These are phyloP conservation scores for Erebia palarica DNA, from an alignment of 2,888 invertebrate genomes.

Conservation along the genomic window DNA sequence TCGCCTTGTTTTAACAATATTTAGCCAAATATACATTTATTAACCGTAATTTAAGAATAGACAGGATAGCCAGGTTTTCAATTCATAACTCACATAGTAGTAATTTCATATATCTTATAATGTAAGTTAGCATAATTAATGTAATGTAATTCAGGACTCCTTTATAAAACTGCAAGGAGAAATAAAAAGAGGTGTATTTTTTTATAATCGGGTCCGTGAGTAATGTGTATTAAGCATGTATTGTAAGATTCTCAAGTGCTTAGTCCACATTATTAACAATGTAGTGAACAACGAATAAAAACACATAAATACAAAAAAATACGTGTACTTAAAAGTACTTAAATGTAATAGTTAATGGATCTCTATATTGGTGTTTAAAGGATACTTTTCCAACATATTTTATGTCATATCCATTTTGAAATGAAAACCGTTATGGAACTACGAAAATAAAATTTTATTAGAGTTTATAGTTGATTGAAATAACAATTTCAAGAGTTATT, in stretches of 20 bases:
- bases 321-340: constrained; percentile 68
- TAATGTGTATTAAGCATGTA: constrained; percentile 54
- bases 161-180: constrained; percentile 48
- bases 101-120: constrained; percentile 63
- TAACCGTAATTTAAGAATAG: constrained; percentile 75
- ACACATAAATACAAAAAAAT: constrained; percentile 68
- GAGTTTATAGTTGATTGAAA: neutral
- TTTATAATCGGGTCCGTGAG: constrained; percentile 59
- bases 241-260: constrained; percentile 41
- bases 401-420: constrained; percentile 70
- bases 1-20: constrained; percentile 65
- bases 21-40: constrained; percentile 80
- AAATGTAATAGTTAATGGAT: constrained; percentile 72
- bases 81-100: constrained; percentile 74
- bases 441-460: neutral
- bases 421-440: constrained; percentile 40
- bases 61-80: constrained; percentile 83
- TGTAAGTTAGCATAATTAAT: constrained; percentile 77
- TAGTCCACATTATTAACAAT: constrained; percentile 56
- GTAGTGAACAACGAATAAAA: constrained; percentile 79
- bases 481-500: no score
- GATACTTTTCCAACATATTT: constrained; percentile 47
- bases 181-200: constrained; percentile 36
- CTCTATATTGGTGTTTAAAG: constrained; percentile 65
- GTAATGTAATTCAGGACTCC: constrained; percentile 73